phyloP scores from a whole-genome alignment of 2,797 vertebrate species.

The Oryzias sinensis region DNA sequence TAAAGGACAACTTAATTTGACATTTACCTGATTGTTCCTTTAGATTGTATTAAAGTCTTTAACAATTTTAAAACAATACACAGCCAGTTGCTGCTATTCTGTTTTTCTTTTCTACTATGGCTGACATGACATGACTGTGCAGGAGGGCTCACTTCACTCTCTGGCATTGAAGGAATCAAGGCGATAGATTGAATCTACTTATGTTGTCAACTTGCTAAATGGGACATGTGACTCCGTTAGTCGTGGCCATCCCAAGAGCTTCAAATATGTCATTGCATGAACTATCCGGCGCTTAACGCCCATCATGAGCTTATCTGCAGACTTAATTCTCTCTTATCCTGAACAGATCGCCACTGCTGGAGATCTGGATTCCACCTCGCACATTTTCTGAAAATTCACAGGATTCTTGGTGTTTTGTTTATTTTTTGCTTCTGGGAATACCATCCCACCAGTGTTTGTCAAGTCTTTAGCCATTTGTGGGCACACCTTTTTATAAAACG shows the following conservation, averaged over 20 bases:
- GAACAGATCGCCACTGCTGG: slow-evolving; percentile 46
- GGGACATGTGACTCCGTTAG: slow-evolving; percentile 57
- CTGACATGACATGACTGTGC: slow-evolving; percentile 17
- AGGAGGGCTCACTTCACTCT: slow-evolving; percentile 33
- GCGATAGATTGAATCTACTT: slow-evolving; percentile 58
- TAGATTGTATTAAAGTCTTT: no score
- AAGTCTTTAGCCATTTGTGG: not conserved
- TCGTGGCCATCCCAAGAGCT: slow-evolving; percentile 33
- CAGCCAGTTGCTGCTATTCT: no score
- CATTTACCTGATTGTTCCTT: no score
- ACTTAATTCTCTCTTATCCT: slow-evolving; percentile 61
- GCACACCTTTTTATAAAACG: not conserved
- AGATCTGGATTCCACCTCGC: slow-evolving; percentile 19
- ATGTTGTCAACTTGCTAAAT: slow-evolving; percentile 56
- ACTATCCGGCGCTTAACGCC: slow-evolving; percentile 49
- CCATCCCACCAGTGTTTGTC: not conserved
- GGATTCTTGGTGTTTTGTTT: not conserved
- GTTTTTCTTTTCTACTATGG: not conserved
- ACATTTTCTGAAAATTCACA: slow-evolving; percentile 19
- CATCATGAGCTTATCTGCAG: slow-evolving; percentile 65
- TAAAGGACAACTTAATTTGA: no score
- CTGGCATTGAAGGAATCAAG: slow-evolving; percentile 43
- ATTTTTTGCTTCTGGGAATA: not conserved
- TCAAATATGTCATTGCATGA: slow-evolving; percentile 42
- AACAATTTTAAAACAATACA: no score